Evolutionary conservation across 2,797 vertebrate species (phyloP).

Genomic region (Sarcoramphus papa): DNA sequence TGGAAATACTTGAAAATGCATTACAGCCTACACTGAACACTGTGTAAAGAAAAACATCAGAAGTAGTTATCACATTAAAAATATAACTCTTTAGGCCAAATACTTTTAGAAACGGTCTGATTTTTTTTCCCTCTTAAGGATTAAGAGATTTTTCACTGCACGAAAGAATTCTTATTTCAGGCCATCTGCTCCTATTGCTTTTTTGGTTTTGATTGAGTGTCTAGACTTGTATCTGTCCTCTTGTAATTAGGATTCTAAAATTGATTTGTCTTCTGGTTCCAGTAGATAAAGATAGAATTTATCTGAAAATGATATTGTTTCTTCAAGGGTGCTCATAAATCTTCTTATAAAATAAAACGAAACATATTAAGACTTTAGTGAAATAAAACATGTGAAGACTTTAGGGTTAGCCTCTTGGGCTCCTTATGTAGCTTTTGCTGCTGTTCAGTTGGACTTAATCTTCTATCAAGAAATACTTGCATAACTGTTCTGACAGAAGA

Average conservation of each 20-base stretch:
- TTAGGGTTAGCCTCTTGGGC: background rate
- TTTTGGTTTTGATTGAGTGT: constrained; percentile 4
- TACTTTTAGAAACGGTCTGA: background rate
- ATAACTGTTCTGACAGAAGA: background rate
- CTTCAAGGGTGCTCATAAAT: background rate
- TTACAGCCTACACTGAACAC: background rate
- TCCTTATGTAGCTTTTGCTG: background rate
- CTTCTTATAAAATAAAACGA: background rate
- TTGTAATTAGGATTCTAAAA: constrained; percentile 44
- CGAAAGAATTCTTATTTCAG: constrained; percentile 7
- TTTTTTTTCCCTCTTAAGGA: background rate
- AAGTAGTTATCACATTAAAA: constrained; percentile 16
- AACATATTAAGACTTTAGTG: background rate
- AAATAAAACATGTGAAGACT: background rate
- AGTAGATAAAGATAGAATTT: background rate
- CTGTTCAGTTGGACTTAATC: background rate
- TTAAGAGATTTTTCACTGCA: constrained; percentile 11
- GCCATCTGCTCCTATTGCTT: constrained; percentile 30
- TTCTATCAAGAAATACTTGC: background rate
- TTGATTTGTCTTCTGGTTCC: constrained; percentile 37
- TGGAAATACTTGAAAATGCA: background rate
- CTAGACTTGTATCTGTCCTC: background rate
- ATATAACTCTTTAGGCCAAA: background rate
- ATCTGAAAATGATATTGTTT: constrained; percentile 17
- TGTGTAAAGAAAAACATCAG: background rate